These are phyloP conservation scores for Limenitis camilla DNA, from an alignment of 2,888 invertebrate genomes.

Conservation along the genomic window DNA sequence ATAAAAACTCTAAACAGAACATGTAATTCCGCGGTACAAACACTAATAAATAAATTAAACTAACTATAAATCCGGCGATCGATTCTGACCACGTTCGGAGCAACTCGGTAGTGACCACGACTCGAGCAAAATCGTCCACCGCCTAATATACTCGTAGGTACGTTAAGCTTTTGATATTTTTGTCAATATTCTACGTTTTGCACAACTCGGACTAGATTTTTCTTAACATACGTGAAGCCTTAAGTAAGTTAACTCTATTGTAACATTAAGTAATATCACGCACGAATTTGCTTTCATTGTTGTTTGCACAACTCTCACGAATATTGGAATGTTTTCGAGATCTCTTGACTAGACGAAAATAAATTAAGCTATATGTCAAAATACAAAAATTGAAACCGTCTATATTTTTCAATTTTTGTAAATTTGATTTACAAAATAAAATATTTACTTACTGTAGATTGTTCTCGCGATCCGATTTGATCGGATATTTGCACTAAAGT, in stretches of 20 bases:
- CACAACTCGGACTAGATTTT: constrained; percentile 55
- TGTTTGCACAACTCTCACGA: constrained; percentile 20
- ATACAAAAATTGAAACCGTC: constrained; percentile 12
- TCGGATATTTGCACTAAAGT: constrained; percentile 35
- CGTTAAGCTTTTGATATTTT: constrained; percentile 24
- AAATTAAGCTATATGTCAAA: constrained; percentile 11
- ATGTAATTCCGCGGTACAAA: no score
- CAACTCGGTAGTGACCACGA: constrained; percentile 12
- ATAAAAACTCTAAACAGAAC: constrained; percentile 3
- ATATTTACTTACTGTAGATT: constrained; percentile 3
- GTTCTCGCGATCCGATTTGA: constrained; percentile 36
- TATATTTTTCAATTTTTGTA: constrained; percentile 10
- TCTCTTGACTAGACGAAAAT: constrained; percentile 34
- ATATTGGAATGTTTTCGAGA: constrained; percentile 36
- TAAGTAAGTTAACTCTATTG: constrained; percentile 39
- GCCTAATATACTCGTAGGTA: constrained; percentile 28
- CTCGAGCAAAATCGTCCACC: constrained; percentile 14
- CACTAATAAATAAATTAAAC: neutral
- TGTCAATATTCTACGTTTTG: constrained; percentile 31
- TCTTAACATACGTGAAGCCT: constrained; percentile 43
- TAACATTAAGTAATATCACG: constrained; percentile 64
- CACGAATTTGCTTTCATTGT: constrained; percentile 39
- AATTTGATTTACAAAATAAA: constrained; percentile 2
- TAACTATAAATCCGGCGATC: neutral
- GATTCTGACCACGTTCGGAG: constrained; percentile 5